Evolutionary conservation across 2,888 invertebrate genomes (phyloP).

Genomic region (Amphipyra berbera): DNA sequence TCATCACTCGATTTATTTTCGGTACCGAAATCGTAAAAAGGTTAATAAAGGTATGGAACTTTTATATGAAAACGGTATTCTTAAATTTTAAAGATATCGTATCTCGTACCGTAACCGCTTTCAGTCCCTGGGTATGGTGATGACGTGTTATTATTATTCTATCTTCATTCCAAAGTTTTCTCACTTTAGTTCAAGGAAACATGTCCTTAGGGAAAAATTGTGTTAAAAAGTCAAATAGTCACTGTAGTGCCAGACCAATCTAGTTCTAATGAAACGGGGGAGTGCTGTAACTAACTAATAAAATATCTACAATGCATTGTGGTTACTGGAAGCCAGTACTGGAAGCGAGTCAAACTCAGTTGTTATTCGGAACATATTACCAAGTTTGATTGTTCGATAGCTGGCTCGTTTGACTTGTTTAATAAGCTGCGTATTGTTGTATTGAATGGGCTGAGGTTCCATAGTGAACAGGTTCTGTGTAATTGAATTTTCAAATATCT

Average conservation of each 20-base stretch:
- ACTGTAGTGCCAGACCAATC: conserved; percentile 15
- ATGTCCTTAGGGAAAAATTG: conserved; percentile 2
- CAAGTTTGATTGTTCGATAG: conserved; percentile 44
- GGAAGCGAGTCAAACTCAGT: conserved; percentile 18
- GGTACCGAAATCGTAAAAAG: too few species aligned
- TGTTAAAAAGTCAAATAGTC: conserved; percentile 32
- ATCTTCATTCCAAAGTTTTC: conserved; percentile 11
- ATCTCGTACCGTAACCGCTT: too few species aligned
- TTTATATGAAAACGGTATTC: too few species aligned
- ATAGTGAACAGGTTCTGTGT: conserved; percentile 9
- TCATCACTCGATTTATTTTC: too few species aligned
- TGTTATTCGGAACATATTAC: conserved; percentile 22
- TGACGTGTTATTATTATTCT: conserved; percentile 36
- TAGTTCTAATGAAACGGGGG: conserved; percentile 32
- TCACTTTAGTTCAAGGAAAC: neutral
- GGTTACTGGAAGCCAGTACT: conserved; percentile 23
- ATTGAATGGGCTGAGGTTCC: conserved; percentile 37
- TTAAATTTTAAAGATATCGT: too few species aligned
- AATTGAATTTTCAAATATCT: conserved; percentile 23
- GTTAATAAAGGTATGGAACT: too few species aligned
- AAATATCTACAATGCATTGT: conserved; percentile 48
- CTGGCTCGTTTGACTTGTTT: conserved; percentile 36
- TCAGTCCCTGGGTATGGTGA: too few species aligned
- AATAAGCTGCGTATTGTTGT: conserved; percentile 33
- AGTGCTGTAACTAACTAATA: conserved; percentile 30